Evolutionary conservation across 2,113 vertebrate genomes (phyloP).

Genomic region (Lamprologus sp.): DNA sequence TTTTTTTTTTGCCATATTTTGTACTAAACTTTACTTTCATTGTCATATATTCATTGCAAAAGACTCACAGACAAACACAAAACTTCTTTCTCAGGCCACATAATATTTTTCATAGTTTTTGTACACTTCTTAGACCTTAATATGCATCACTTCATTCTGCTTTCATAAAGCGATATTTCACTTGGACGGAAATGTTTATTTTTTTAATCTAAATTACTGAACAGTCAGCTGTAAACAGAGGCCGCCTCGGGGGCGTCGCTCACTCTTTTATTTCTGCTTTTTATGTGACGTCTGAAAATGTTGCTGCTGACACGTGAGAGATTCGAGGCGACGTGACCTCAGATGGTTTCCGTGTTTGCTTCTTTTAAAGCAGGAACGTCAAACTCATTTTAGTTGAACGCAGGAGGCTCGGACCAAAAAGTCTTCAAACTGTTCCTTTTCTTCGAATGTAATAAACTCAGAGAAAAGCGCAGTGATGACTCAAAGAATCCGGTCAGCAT

Average conservation of each 20-base stretch:
- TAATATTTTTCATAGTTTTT: not conserved
- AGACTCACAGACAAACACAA: not conserved
- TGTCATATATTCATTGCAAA: not conserved
- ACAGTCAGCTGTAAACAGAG: not conserved
- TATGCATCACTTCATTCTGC: not conserved
- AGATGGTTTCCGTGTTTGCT: not conserved
- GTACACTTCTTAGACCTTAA: not conserved
- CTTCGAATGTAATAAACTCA: not conserved
- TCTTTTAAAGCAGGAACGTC: not conserved
- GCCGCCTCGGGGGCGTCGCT: not conserved
- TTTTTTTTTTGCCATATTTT: not conserved
- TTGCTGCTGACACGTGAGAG: not conserved
- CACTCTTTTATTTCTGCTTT: not conserved
- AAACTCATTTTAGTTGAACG: not conserved
- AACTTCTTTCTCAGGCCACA: not conserved
- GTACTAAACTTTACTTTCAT: conserved; percentile 9
- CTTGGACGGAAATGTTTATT: not conserved
- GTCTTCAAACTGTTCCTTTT: not conserved
- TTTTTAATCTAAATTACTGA: not conserved
- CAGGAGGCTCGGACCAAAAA: not conserved
- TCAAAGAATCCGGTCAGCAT: not conserved
- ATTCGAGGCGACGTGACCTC: not conserved
- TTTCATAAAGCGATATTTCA: not conserved
- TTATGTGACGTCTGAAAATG: not conserved
- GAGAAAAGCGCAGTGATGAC: fast-evolving